Percentiles rank a stretch among this genome's conserved stretches.
Evolutionary conservation across 2,888 invertebrate species (phyloP).

Genomic region (Pammene fasciana): DNA sequence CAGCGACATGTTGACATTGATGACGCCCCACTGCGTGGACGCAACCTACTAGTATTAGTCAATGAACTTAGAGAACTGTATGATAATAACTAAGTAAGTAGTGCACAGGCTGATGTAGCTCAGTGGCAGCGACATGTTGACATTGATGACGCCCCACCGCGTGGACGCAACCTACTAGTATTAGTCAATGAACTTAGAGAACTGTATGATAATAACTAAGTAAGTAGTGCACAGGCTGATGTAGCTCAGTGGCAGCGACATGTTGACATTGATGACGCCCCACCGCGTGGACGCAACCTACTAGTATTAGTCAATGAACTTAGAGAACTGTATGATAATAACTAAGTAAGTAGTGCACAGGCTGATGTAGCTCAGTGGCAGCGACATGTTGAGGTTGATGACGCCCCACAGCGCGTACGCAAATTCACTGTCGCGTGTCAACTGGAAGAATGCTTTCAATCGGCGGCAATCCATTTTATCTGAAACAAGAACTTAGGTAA

Average conservation of each 20-base stretch:
- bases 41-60: constrained; percentile 50
- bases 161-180: constrained; percentile 55
- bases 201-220: constrained; percentile 72
- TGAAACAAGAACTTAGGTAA: constrained; percentile 52
- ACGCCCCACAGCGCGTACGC: constrained; percentile 67
- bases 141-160: constrained; percentile 40
- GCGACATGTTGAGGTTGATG: constrained; percentile 69
- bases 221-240: constrained; percentile 71
- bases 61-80: constrained; percentile 74
- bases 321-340: constrained; percentile 73
- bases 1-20: too few relatives aligned
- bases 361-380: constrained; percentile 70
- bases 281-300: constrained; percentile 66
- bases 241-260: constrained; percentile 72
- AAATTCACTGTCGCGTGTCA: constrained; percentile 68
- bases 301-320: constrained; percentile 64
- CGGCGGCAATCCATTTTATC: constrained; percentile 66
- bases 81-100: constrained; percentile 70
- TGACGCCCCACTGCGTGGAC: too few relatives aligned
- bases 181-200: constrained; percentile 72
- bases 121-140: constrained; percentile 72
- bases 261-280: constrained; percentile 68
- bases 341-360: constrained; percentile 72
- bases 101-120: constrained; percentile 70
- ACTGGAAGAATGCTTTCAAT: constrained; percentile 68